Conservation (phyloP, 2,113 vertebrate genomes). For the Egretta garzetta region DNA sequence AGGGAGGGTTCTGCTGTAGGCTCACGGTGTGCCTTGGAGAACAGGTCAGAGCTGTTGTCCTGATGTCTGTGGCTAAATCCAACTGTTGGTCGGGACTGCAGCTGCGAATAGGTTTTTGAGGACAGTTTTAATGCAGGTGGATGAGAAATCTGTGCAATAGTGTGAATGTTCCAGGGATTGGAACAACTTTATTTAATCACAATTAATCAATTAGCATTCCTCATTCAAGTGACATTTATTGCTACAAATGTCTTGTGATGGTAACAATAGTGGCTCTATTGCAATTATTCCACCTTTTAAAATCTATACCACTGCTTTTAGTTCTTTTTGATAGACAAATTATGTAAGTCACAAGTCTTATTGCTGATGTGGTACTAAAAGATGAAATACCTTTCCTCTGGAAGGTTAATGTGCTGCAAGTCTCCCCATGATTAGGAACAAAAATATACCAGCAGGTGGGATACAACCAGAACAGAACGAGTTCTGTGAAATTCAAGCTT, state of each 20-base stretch:
- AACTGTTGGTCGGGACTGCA: neutral
- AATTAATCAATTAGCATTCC: neutral
- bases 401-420: conserved; percentile 58
- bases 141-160: neutral
- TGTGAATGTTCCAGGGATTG: neutral
- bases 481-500: conserved; percentile 46
- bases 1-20: neutral
- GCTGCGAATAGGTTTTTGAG: neutral
- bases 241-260: neutral
- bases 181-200: neutral
- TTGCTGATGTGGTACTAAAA: conserved; percentile 8
- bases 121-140: neutral
- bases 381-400: conserved; percentile 34
- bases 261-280: neutral
- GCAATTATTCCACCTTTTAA: neutral
- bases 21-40: fast-evolving
- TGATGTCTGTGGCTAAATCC: neutral
- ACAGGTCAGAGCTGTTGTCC: neutral
- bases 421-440: conserved; percentile 54
- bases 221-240: neutral
- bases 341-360: neutral
- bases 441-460: conserved; percentile 67
- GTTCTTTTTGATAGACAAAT: neutral
- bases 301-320: neutral
- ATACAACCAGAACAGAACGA: conserved; percentile 26